These are phyloP conservation scores for Microctonus aethiopoides DNA, from an alignment of 2,888 invertebrate genomes.

Conservation along the genomic window DNA sequence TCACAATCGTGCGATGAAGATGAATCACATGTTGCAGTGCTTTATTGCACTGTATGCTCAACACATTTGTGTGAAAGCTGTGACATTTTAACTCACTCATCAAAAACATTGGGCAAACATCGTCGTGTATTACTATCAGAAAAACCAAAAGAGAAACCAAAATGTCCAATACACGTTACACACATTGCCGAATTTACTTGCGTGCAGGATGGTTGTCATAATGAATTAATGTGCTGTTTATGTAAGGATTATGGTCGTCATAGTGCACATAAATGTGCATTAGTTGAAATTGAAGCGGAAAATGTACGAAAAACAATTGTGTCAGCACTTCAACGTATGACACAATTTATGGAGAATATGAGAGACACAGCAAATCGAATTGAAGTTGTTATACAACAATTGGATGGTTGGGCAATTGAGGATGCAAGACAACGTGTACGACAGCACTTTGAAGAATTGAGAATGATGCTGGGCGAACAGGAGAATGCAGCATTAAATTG, in stretches of 20 bases:
- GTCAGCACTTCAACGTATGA: slow-evolving; percentile 69
- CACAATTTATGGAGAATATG: slow-evolving; percentile 70
- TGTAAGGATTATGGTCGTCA: slow-evolving; percentile 72
- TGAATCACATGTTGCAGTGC: slow-evolving; percentile 69
- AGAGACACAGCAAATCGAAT: slow-evolving; percentile 69
- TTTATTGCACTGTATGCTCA: slow-evolving; percentile 71
- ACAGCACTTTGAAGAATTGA: slow-evolving; percentile 69
- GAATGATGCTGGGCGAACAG: slow-evolving; percentile 68
- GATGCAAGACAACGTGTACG: slow-evolving; percentile 66
- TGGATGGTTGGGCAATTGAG: slow-evolving; percentile 56
- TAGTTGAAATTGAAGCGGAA: slow-evolving; percentile 72
- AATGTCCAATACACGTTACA: slow-evolving; percentile 69
- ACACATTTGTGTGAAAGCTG: slow-evolving; percentile 71
- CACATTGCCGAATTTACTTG: slow-evolving; percentile 72
- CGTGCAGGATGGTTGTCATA: slow-evolving; percentile 69
- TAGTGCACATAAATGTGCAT: slow-evolving; percentile 69
- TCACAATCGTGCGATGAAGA: slow-evolving; percentile 70
- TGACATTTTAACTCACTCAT: slow-evolving; percentile 69
- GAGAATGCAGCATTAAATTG: slow-evolving; percentile 70
- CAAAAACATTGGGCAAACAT: slow-evolving; percentile 69
- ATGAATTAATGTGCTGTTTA: slow-evolving; percentile 71
- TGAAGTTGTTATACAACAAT: slow-evolving; percentile 60
- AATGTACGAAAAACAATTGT: slow-evolving; percentile 68
- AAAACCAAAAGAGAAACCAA: slow-evolving; percentile 70
- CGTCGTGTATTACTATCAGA: slow-evolving; percentile 70